phyloP scores from a whole-genome alignment of 1,140 invertebrate species.

The Dryas iulia region DNA sequence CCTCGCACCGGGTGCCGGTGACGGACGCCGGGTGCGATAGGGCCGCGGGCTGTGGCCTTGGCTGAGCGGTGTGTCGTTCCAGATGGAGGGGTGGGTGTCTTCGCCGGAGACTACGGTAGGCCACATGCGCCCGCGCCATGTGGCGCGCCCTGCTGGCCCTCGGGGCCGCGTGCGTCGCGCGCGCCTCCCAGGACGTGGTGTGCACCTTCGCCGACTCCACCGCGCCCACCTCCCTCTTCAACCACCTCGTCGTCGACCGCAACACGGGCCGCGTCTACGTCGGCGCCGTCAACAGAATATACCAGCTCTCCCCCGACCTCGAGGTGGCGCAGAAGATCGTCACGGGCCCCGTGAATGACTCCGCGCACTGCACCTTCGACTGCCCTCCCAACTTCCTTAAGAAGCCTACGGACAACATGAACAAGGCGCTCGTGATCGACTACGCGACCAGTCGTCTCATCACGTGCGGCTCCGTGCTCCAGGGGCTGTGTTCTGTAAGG shows the following conservation, averaged over 20 bases:
- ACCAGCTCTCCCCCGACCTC: slow-evolving; percentile 94
- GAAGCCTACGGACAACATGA: slow-evolving; percentile 93
- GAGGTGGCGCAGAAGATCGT: slow-evolving; percentile 87
- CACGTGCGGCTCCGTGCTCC: slow-evolving; percentile 94
- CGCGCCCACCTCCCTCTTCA: slow-evolving; percentile 82
- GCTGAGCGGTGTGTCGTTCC: slow-evolving; percentile 74
- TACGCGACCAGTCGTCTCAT: slow-evolving; percentile 94
- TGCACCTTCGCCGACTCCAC: slow-evolving; percentile 83
- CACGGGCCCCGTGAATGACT: slow-evolving; percentile 95
- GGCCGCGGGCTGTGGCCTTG: slow-evolving; percentile 60
- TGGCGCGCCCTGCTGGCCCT: slow-evolving; percentile 78
- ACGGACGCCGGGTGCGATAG: slow-evolving; percentile 67
- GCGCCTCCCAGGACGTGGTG: slow-evolving; percentile 83
- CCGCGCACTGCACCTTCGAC: slow-evolving; percentile 93
- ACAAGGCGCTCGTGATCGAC: slow-evolving; percentile 97
- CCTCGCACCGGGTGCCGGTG: slow-evolving; percentile 70
- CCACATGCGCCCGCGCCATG: slow-evolving; percentile 74
- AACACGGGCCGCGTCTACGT: slow-evolving; percentile 95
- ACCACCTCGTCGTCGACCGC: slow-evolving; percentile 95
- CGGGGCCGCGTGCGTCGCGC: slow-evolving; percentile 68
- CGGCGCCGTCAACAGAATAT: slow-evolving; percentile 95
- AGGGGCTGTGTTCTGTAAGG: slow-evolving; percentile 94
- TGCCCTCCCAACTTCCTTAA: slow-evolving; percentile 87
- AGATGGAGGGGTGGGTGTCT: slow-evolving; percentile 66
- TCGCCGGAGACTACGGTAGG: slow-evolving; percentile 67